Evolutionary conservation across 2,113 vertebrate species (phyloP).

Genomic region (Bettongia penicillata): DNA sequence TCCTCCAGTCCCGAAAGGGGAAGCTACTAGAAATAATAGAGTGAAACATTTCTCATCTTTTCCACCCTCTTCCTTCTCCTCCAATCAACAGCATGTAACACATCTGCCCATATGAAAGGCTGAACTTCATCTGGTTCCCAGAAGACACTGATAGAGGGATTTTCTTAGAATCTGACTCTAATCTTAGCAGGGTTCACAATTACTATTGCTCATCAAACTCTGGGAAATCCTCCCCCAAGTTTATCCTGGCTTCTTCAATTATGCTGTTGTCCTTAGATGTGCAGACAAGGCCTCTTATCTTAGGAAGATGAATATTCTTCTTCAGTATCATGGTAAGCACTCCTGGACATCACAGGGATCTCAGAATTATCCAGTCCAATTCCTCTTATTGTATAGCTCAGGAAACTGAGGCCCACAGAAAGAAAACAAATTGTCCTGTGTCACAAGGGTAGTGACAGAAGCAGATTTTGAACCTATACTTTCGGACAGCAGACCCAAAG

Average conservation of each 20-base stretch:
- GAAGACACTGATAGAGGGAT: background rate
- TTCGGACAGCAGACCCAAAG: background rate
- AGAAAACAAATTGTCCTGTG: background rate
- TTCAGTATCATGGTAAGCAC: background rate
- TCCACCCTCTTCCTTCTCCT: background rate
- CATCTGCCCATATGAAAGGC: background rate
- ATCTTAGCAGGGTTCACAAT: background rate
- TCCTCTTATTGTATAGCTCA: background rate
- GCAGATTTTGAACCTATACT: background rate
- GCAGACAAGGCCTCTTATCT: background rate
- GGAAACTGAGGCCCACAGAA: background rate
- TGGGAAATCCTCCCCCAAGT: background rate
- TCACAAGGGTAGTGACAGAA: background rate
- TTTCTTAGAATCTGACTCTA: background rate
- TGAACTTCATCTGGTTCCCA: background rate
- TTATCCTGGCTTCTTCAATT: background rate
- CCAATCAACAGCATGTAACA: constrained; percentile 3
- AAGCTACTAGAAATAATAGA: background rate
- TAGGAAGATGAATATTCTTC: background rate
- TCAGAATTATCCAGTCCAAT: background rate
- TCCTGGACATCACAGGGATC: background rate
- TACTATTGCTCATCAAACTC: background rate
- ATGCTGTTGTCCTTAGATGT: background rate
- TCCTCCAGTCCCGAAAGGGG: background rate
- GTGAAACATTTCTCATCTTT: background rate